Percentiles rank a stretch among this genome's conserved stretches.
phyloP scores from a whole-genome alignment of 1,140 invertebrate genomes.

The Drosophila parvula region DNA sequence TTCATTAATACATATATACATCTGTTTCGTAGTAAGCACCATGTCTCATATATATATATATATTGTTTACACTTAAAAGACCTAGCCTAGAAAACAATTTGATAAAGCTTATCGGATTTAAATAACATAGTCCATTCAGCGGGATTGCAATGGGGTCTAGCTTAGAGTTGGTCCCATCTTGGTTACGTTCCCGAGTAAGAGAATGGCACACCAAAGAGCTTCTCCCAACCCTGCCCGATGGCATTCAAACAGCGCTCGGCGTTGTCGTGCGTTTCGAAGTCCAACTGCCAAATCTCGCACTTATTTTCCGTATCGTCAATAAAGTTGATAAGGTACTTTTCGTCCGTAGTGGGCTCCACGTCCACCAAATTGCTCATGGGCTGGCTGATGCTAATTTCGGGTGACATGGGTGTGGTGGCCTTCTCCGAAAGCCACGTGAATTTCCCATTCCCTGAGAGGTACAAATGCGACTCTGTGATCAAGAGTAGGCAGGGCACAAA shows the following conservation, averaged over 20 bases:
- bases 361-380: constrained; percentile 86
- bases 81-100: constrained; percentile 17
- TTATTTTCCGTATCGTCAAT: constrained; percentile 77
- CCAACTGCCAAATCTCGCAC: constrained; percentile 72
- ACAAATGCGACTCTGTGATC: constrained; percentile 72
- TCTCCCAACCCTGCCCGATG: constrained; percentile 75
- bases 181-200: constrained; percentile 58
- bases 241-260: constrained; percentile 68
- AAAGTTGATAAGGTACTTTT: constrained; percentile 69
- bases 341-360: constrained; percentile 83
- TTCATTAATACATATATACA: constrained; percentile 47
- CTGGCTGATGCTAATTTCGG: constrained; percentile 79
- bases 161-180: constrained; percentile 41
- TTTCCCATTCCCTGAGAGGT: constrained; percentile 81
- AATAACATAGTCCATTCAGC: constrained; percentile 44
- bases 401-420: constrained; percentile 18
- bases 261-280: constrained; percentile 71
- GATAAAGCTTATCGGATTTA: constrained; percentile 48
- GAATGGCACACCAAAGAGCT: constrained; percentile 79
- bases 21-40: constrained; percentile 53
- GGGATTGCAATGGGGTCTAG: constrained; percentile 8
- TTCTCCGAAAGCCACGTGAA: constrained; percentile 83
- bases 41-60: constrained; percentile 20
- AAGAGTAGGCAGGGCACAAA: constrained; percentile 79
- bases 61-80: constrained; percentile 54